Base-by-base conservation (phyloP, 2,113 vertebrate genomes). In the Odocoileus virginianus region DNA sequence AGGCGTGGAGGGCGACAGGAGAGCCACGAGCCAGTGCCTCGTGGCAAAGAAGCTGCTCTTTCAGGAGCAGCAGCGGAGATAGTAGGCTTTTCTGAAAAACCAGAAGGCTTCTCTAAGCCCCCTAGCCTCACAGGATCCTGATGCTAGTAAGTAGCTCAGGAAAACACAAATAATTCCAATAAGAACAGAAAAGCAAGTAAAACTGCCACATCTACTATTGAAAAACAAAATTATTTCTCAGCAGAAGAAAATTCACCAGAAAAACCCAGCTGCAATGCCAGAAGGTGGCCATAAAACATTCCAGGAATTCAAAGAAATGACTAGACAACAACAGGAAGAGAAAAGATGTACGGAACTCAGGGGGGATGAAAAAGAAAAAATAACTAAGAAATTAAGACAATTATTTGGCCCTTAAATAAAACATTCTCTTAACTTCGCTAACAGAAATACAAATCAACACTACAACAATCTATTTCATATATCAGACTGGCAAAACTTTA, bases 231-330 rank as follows among this genome's bases (percentile, higher is more conserved):
- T 7, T 87, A 76, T 87, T 90, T 84, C 81, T 87, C 82, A 83
- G 47, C 52, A 82, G 40, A 89, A 95, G 12, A 97, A 94, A 97
- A 91, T 33, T 83, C 11, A 61, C 58, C 55, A 83, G 28, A 85
- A 97, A 71, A 92, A 78, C 25, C 43, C 0, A 71, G 1, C 13
- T 50, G 6, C 78, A 81, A 50, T 47, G 30, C 55, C 87, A 90
- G 40, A 91, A 97, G 79, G 11, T 8, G 67, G 4, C 25, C 61
- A 40, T 43, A 16, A 96, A n/a, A 91, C 43, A 87, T 43, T 88
- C 19, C 21, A 84, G 84, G 60, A 93, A n/a, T 47, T 58, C 30
- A 55, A 91, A 87, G 16, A 8, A 57, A 40, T 3, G 14, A 94
- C 30, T 47, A 92, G 52, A 64, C 40, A 96, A 87, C 47, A 83